phyloP scores from a whole-genome alignment of 2,888 invertebrate genomes.

The Digitonthophagus gazella region DNA sequence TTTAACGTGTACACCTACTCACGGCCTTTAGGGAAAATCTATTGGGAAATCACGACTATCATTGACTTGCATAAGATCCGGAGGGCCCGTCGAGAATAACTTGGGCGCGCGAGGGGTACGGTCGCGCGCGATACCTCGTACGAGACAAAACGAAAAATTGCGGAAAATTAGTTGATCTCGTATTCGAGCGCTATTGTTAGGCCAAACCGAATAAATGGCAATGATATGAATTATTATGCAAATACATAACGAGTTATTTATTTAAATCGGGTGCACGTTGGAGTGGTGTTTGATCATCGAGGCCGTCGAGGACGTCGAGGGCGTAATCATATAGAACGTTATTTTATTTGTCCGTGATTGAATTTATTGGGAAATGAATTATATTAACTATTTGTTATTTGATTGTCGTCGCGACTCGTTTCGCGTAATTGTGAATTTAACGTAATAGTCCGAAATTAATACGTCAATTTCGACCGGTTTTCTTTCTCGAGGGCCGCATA shows the following conservation, averaged over 20 bases:
- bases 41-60: too few species aligned
- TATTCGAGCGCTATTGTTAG: neutral
- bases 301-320: neutral
- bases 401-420: neutral
- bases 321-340: neutral
- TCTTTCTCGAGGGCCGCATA: neutral
- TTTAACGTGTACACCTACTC: too few species aligned
- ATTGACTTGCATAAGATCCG: too few species aligned
- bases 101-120: too few species aligned
- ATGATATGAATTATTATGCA: neutral
- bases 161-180: neutral
- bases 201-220: neutral
- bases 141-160: too few species aligned
- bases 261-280: neutral
- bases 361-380: neutral
- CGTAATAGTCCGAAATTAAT: neutral
- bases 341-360: neutral
- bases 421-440: neutral
- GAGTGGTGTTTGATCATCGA: neutral
- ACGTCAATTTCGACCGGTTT: neutral
- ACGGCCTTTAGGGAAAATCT: too few species aligned
- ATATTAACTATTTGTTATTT: neutral
- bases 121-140: too few species aligned
- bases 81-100: too few species aligned
- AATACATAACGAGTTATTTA: neutral